A percentile compares a stretch with the other conserved stretches of the same genome.
These are phyloP conservation scores for Chelmon rostratus DNA, from an alignment of 2,797 vertebrate genomes.

Conservation along the genomic window DNA sequence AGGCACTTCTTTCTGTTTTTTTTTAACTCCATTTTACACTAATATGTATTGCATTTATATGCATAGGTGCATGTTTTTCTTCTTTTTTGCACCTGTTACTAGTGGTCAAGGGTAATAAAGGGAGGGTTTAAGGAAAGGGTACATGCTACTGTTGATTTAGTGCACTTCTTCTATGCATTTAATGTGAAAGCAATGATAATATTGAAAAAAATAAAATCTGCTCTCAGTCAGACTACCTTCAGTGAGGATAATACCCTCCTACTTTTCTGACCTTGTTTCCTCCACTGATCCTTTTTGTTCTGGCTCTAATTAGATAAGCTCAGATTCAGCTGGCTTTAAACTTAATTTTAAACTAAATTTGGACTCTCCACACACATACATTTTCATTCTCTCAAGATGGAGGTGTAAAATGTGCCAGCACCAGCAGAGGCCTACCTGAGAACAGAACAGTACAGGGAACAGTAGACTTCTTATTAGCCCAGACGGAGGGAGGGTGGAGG, in stretches of 20 bases:
- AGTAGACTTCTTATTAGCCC: conserved; percentile 79
- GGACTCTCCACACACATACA: conserved; percentile 11
- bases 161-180: too few relatives aligned
- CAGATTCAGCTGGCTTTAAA: neutral
- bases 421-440: conserved; percentile 65
- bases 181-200: too few relatives aligned
- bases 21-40: too few relatives aligned
- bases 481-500: conserved; percentile 53
- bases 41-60: too few relatives aligned
- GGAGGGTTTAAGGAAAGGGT: too few relatives aligned
- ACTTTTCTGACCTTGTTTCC: neutral
- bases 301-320: neutral
- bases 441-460: conserved; percentile 69
- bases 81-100: too few relatives aligned
- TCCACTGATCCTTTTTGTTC: neutral
- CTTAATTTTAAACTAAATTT: neutral
- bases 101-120: too few relatives aligned
- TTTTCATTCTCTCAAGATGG: conserved; percentile 3
- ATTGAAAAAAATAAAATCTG: too few relatives aligned
- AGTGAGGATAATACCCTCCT: neutral
- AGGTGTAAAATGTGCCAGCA: conserved; percentile 70
- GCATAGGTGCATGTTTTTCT: too few relatives aligned
- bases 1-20: too few relatives aligned
- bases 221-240: neutral
- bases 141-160: too few relatives aligned